A percentile compares a stretch with the other conserved stretches of the same genome.
Conservation (phyloP, 1,140 invertebrate species). For the Octopus sinensis region DNA sequence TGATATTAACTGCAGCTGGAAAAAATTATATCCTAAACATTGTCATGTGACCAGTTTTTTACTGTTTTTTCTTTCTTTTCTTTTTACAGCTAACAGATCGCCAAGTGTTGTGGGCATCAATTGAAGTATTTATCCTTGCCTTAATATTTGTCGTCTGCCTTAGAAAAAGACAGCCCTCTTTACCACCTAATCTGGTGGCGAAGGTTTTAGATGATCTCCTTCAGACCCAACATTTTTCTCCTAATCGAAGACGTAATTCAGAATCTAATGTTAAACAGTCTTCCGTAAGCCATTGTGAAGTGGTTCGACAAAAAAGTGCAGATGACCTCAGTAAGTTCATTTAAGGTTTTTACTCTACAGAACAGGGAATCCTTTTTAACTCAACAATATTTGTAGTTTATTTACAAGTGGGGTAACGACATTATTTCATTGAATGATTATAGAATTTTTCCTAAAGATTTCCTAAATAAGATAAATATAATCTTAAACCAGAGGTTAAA, state of each 20-base stretch:
- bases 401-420: too few species aligned
- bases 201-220: neutral
- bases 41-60: slow-evolving; percentile 3
- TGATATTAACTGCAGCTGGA: too few species aligned
- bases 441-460: too few species aligned
- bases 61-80: slow-evolving; percentile 37
- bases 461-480: too few species aligned
- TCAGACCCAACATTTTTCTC: neutral
- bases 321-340: neutral
- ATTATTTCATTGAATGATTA: too few species aligned
- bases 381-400: too few species aligned
- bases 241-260: neutral
- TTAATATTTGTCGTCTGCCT: slow-evolving; percentile 60
- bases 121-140: slow-evolving; percentile 61
- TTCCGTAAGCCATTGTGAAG: neutral
- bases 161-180: slow-evolving; percentile 32
- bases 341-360: too few species aligned
- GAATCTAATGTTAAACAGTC: neutral
- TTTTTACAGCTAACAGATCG: slow-evolving; percentile 57
- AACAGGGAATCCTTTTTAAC: too few species aligned
- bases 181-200: slow-evolving; percentile 14
- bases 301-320: neutral
- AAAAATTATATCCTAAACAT: too few species aligned
- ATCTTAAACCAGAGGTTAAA: too few species aligned
- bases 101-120: slow-evolving; percentile 60